Evolutionary conservation across 2,888 invertebrate species (phyloP).

Genomic region (Gastrophysa polygoni): DNA sequence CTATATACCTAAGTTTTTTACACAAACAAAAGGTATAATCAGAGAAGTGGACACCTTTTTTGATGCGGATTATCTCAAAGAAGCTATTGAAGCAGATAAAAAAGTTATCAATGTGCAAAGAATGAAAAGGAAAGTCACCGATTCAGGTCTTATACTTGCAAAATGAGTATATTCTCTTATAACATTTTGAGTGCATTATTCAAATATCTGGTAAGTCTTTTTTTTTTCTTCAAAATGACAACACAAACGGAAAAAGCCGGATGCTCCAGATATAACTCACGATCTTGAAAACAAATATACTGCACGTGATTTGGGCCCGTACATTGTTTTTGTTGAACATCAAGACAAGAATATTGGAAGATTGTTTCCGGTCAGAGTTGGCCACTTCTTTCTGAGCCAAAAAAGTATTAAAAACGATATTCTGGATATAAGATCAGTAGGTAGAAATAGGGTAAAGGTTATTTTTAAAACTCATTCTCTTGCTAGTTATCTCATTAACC

Average conservation of each 20-base stretch:
- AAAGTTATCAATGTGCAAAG: conserved; percentile 4
- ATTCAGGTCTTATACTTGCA: background rate
- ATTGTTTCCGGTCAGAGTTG: too few species aligned
- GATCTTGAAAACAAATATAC: too few species aligned
- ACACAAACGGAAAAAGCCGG: too few species aligned
- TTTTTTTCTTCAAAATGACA: too few species aligned
- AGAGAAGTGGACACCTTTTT: background rate
- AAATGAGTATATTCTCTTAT: background rate
- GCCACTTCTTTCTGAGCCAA: too few species aligned
- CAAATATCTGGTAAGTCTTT: too few species aligned
- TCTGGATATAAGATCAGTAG: too few species aligned
- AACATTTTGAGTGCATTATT: background rate
- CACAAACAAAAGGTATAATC: background rate
- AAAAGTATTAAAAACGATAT: too few species aligned
- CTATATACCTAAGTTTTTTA: background rate
- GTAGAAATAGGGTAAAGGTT: background rate
- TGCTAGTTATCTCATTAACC: background rate
- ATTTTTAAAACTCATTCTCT: background rate
- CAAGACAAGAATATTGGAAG: too few species aligned
- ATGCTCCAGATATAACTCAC: too few species aligned
- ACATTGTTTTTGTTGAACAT: too few species aligned
- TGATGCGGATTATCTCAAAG: background rate
- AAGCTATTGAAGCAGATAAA: background rate
- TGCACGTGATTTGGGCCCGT: too few species aligned
- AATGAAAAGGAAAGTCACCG: background rate